Percentiles rank a stretch among this genome's conserved stretches.
Evolutionary conservation across 2,888 invertebrate genomes (phyloP).

Genomic region (Bombyx huttoni): DNA sequence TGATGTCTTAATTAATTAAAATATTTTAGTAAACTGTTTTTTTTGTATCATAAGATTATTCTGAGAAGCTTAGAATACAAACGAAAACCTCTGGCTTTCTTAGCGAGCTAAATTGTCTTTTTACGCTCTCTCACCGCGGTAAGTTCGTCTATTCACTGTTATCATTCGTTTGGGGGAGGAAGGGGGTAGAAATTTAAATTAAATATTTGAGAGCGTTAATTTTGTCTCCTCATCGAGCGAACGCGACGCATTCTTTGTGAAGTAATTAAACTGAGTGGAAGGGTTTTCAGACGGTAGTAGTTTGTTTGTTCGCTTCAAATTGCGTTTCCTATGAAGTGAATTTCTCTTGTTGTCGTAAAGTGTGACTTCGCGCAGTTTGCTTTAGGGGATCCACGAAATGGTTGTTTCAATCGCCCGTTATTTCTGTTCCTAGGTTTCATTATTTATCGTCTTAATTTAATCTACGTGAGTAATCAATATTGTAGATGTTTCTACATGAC

Average conservation of each 20-base stretch:
- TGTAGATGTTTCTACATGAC: no score
- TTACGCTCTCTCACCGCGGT: constrained; percentile 34
- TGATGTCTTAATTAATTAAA: neutral
- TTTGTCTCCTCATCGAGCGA: constrained; percentile 71
- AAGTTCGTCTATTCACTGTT: constrained; percentile 47
- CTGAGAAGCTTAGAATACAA: neutral
- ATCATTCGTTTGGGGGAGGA: constrained; percentile 63
- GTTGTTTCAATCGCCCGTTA: neutral
- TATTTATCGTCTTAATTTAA: no score
- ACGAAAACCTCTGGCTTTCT: constrained; percentile 30
- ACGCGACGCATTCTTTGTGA: constrained; percentile 71
- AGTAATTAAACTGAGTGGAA: constrained; percentile 73
- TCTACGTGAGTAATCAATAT: no score
- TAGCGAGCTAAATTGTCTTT: constrained; percentile 38
- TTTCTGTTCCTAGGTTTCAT: neutral
- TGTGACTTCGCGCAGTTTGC: constrained; percentile 16
- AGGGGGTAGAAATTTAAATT: constrained; percentile 66
- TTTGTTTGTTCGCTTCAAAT: constrained; percentile 70
- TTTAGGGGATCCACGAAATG: neutral
- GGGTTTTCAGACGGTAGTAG: constrained; percentile 63
- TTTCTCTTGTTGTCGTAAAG: constrained; percentile 46
- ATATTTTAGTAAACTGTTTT: neutral
- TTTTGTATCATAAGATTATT: neutral
- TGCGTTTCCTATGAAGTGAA: constrained; percentile 66
- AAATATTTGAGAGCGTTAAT: constrained; percentile 72